Evolutionary conservation across 1,140 invertebrate species (phyloP), one percentile per base, ranked within the genome.

Genomic region (Calliopsis andreniformis): DNA sequence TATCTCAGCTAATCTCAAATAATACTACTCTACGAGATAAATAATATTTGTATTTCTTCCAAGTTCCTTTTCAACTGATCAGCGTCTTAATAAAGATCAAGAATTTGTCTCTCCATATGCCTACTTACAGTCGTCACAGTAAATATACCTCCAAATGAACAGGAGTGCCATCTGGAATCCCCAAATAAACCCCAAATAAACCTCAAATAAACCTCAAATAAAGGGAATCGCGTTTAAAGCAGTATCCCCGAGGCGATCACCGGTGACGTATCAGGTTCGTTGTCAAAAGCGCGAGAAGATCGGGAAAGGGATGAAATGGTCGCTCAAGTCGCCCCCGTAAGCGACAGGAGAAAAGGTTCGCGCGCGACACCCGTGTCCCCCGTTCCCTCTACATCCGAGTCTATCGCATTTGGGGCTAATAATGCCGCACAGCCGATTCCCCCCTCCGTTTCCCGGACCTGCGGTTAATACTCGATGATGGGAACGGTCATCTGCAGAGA

Each of bases 391-490:
- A 8, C 53, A 61, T 32, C 43, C 66, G 87, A 88, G 89, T 90
- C 86, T 87, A 91, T 91, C 89, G 88, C 89, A 91, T 91, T 90
- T 91, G 89, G 88, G 88, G 90, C 90, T 91, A 91, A 91, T 91
- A 91, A 90, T 91, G 89, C 87, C 76, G 86, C 83, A 87, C 86
- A 79, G 83, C 83, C 82, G 85, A 86, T 80, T 83, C 77, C 72
- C 55, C 80, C 86, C 76, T 77, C 75, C 77, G 86, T 89, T 82
- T 25, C 64, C 88, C 88, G 88, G 82, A 88, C 79, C 89, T 92
- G 91, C 89, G 91, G 91, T 92, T 92, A 92, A 92, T 92, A 92
- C 91, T 92, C 91, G 90, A 92, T 92, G 91, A 92, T 92, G 91
- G 90, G 91, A 92, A 92, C 91, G 90, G 91, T 92, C 91, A 92